phyloP scores from a whole-genome alignment of 2,888 invertebrate species.

The Catonia carolina region DNA sequence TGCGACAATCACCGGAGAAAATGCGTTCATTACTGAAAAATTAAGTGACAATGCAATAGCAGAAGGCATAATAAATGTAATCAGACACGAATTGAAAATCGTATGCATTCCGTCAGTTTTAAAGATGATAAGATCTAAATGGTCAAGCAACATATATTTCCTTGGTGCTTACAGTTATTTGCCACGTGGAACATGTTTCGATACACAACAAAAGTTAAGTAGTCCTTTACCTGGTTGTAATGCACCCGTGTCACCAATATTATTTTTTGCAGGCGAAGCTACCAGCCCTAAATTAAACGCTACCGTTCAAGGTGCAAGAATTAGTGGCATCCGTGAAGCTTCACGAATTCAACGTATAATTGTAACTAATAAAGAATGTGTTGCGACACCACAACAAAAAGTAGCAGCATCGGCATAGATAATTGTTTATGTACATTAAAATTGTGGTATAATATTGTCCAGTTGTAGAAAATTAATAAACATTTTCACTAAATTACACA shows the following conservation, averaged over 20 bases:
- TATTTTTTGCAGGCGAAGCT: constrained; percentile 81
- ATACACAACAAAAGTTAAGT: constrained; percentile 63
- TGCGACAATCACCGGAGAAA: neutral
- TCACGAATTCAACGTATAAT: neutral
- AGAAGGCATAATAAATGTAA: neutral
- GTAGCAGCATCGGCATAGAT: too few relatives aligned
- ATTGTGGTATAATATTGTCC: too few relatives aligned
- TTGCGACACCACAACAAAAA: too few relatives aligned
- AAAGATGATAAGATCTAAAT: neutral
- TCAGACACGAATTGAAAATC: too few relatives aligned
- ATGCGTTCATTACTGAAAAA: neutral
- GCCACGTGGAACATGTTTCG: constrained; percentile 42
- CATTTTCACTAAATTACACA: too few relatives aligned
- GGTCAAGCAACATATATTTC: neutral
- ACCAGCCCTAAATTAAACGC: constrained; percentile 69
- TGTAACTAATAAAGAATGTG: too few relatives aligned
- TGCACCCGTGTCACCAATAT: constrained; percentile 23
- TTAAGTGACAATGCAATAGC: too few relatives aligned
- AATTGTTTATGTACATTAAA: too few relatives aligned
- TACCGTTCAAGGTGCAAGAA: constrained; percentile 70
- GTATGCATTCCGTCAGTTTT: neutral
- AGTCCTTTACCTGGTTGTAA: constrained; percentile 47
- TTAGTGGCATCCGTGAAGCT: constrained; percentile 75
- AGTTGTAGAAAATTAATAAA: too few relatives aligned
- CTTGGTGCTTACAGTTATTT: neutral